Evolutionary conservation across 2,888 invertebrate species (phyloP), one percentile per base, ranked within the genome.

Genomic region (Invenusta paracnida): DNA sequence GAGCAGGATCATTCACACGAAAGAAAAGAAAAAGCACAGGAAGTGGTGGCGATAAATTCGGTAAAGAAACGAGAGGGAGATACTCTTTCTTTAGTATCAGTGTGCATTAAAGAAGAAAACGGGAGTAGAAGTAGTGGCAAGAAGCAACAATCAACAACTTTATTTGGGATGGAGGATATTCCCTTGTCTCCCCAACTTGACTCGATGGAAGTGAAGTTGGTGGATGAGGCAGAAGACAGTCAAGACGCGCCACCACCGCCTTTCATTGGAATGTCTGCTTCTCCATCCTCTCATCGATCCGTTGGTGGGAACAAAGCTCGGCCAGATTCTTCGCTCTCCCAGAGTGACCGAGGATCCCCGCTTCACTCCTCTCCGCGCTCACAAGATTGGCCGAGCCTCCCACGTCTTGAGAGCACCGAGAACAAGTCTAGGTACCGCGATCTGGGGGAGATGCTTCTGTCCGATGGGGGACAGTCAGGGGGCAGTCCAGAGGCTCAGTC

Each of bases 351-450:
- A 17, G 48, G 5, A 48, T 5, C 5, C 17, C 17, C 73, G 73
- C 23, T 13, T 5, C 23, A 73, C 73, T 5, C 17, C 48, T 11
- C 48, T 48, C 5, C 5, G 5, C 48, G 17, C 17, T 48, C 48
- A 17, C 5, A 5, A 48, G 73, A 73, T 23, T 73, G 73, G 73
- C 17, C 73, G 73, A 73, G 27, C 25, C 25, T 73, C 2, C 73
- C 73, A 5, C 73, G 73, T n/a, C 73, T 73, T 5, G 73, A 73
- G 27, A 73, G 73, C 73, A 73, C 73, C 5, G 73, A 73, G 73
- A 73, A 5, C 73, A 73, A 73, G 73, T 2, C 25, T 2, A 5
- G 27, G 17, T 73, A 73, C 73, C 5, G 23, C 11, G 73, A 23
- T 25, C 73, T 73, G 17, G 27, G 17, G 5, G 73, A 73, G 2